Evolutionary conservation across 2,888 invertebrate species (phyloP).

Genomic region (Cepaea hortensis): DNA sequence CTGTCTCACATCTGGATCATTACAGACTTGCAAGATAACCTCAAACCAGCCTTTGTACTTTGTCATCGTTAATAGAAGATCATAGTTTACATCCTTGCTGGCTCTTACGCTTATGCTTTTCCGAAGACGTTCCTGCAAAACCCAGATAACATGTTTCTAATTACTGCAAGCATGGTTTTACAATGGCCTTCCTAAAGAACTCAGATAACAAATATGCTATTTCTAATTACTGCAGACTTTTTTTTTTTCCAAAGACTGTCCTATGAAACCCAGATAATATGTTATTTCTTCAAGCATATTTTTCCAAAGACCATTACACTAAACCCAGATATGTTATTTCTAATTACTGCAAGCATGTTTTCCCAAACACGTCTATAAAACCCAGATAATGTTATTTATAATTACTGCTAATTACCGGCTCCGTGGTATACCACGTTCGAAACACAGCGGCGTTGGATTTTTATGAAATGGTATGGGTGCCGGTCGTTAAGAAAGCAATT

Average conservation of each 20-base stretch:
- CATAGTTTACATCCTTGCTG: constrained; percentile 3
- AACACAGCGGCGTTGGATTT: no score
- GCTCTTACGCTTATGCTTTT: background rate
- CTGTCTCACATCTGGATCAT: constrained; percentile 23
- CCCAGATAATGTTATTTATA: no score
- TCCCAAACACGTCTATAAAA: background rate
- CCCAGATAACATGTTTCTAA: no score
- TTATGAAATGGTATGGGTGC: no score
- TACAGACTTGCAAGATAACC: constrained; percentile 13
- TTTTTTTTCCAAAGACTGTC: background rate
- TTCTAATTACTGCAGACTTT: background rate
- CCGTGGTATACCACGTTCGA: no score
- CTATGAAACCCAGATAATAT: no score
- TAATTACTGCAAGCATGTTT: background rate
- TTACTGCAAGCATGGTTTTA: no score
- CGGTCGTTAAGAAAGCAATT: no score
- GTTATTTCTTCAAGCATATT: no score
- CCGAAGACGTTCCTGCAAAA: background rate
- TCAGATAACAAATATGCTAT: background rate
- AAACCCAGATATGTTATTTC: background rate
- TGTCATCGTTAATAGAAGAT: background rate
- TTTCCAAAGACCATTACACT: background rate
- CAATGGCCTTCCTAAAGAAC: background rate
- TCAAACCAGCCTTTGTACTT: constrained; percentile 27
- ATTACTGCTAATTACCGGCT: no score